Evolutionary conservation across 1,140 invertebrate species (phyloP).

Genomic region (Latrodectus geometricus): DNA sequence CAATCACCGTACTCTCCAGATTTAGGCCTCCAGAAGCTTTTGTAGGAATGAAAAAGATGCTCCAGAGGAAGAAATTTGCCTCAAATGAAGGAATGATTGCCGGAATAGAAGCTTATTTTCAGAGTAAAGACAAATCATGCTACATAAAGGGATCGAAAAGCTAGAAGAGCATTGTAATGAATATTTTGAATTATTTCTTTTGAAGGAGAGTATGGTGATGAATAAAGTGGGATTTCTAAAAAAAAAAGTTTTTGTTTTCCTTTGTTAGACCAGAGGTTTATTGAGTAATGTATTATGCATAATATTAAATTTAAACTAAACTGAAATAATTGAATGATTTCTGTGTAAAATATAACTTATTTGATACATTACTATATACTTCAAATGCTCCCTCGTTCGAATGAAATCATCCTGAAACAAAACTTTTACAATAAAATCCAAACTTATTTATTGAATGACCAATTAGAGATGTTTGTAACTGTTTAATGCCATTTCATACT

Average conservation of each 20-base stretch:
- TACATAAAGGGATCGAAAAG: slow-evolving; percentile 18
- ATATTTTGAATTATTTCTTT: neutral
- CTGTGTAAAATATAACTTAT: no score
- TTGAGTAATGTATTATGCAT: neutral
- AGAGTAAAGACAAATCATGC: slow-evolving; percentile 12
- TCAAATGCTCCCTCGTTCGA: no score
- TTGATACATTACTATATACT: no score
- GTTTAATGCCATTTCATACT: no score
- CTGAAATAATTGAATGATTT: no score
- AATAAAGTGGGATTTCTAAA: slow-evolving; percentile 13
- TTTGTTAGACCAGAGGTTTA: slow-evolving; percentile 9
- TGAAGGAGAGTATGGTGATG: neutral
- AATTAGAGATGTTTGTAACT: no score
- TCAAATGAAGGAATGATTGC: slow-evolving; percentile 9
- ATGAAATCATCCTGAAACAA: no score
- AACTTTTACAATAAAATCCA: no score
- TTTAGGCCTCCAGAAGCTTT: slow-evolving; percentile 67
- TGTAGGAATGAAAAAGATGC: neutral
- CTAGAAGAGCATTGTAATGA: slow-evolving; percentile 5
- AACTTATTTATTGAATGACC: no score
- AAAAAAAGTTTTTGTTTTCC: slow-evolving; percentile 20
- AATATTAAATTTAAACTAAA: no score
- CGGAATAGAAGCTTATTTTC: neutral
- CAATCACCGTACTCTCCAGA: slow-evolving; percentile 68
- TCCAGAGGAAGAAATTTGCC: slow-evolving; percentile 9